Conservation (phyloP, 2,113 vertebrate species). For the Pelusios castaneus region DNA sequence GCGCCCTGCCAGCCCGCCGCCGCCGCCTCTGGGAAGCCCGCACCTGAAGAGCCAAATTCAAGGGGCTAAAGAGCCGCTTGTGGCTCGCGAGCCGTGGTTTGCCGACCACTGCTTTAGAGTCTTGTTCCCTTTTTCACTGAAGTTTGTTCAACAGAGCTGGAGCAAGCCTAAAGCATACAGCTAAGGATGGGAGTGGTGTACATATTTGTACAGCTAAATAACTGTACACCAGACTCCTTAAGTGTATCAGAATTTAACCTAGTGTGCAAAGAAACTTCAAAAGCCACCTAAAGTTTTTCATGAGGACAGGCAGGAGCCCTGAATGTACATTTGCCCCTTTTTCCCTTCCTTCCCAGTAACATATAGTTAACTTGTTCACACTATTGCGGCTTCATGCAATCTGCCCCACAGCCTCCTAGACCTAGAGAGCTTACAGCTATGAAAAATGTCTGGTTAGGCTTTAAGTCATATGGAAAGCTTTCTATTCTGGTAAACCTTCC, state of each 20-base stretch:
- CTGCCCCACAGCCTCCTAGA: not conserved
- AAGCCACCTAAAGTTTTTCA: not conserved
- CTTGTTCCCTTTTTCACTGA: not conserved
- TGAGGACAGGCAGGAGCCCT: not conserved
- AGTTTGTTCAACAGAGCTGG: not conserved
- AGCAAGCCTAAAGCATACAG: not conserved
- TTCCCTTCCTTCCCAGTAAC: not conserved
- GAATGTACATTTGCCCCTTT: not conserved
- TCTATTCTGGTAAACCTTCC: not conserved
- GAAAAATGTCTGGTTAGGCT: not conserved
- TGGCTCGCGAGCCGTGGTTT: too few relatives aligned
- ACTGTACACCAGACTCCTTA: not conserved
- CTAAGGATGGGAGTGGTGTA: not conserved
- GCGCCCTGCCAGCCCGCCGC: too few relatives aligned
- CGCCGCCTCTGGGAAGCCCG: too few relatives aligned
- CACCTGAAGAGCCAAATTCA: too few relatives aligned
- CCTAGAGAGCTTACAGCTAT: not conserved
- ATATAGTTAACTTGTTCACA: not conserved
- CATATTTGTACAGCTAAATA: not conserved
- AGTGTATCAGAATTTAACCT: not conserved
- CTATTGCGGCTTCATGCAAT: not conserved
- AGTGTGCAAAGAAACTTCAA: not conserved
- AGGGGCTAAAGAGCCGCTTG: too few relatives aligned
- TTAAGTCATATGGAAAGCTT: not conserved
- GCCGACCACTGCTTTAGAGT: too few relatives aligned